Base-by-base conservation (phyloP, 2,888 invertebrate species). In the Altica lythri region DNA sequence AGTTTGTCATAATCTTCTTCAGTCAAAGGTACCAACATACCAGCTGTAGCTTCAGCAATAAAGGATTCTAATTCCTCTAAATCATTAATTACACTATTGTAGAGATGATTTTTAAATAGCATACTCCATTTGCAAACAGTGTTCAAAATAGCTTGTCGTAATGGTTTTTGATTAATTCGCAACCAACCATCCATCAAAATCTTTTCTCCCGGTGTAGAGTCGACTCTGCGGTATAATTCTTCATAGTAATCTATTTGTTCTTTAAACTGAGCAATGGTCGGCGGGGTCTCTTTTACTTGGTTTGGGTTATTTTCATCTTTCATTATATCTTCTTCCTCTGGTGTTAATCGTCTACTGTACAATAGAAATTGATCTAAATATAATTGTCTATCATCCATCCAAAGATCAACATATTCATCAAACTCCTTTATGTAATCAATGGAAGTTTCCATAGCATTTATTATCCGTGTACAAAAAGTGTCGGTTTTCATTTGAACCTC, bases 1-100 rank as follows among this genome's bases (percentile, higher is more conserved):
- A 97, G 79, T 0, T 87, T 90, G 12, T 90, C 87, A 68, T 94
- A 92, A 72, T 96, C 94, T 58, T 94, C 91, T 54, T 94, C 92
- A 2, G 78, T 80, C 0, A 95, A 77, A 25, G 88, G 86, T 37
- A 86, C 83, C 16, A 82, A 81, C 65, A 96, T 80, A 49, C 88
- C 88, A 19, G 79, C 79, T 43, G 87, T 85, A 0, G 92, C 89
- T 62, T 87, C 86, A 9, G 79, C 78, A 53, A 94, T 88, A 72
- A 96, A 96, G 13, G 82, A 78, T 58, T 89, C 85, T 37, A 95
- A 78, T 35, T 91, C 89, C 56, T 86, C 79, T 62, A 94, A 77
- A 65, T 91, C 91, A 64, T 80, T 83, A 40, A 86, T 84, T 0
- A 95, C 94, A 60, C 86, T 84, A 64, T 92, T 84, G 60, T 90